Base-by-base conservation (phyloP, 1,140 invertebrate species). In the Caerostris darwini region DNA sequence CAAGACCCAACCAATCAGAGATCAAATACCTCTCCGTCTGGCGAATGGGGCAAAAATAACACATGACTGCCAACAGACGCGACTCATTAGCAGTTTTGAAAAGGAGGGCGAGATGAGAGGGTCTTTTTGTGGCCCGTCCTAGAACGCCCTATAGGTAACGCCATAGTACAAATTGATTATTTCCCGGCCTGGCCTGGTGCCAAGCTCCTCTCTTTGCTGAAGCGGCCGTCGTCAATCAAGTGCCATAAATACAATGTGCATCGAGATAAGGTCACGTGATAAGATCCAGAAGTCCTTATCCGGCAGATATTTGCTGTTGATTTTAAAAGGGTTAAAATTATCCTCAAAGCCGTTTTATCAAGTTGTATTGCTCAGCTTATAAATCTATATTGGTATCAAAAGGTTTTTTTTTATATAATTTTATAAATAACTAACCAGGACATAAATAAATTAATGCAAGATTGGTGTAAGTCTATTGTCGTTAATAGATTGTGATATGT, bases 91-190 rank as follows among this genome's bases (percentile, higher is more conserved):
- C n/a, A 14, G 12, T 83, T 83, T 83, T n/a, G 17, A 34, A 54
- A 83, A 83, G 81, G 81, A 56, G 17, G 81, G 17, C 7, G 81
- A 53, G 81, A 17, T 17, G 81, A 57, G 85, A 61, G 58, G 83
- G n/a, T 61, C 19, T 86, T 61, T 61, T 86, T 61, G 58, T 56
- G 17, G 8, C 81, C 81, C 3, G 17, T 17, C 14, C 50, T 19
- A 86, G 85, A 10, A 86, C 85, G 85, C 61, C 85, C 85, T 61
- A 59, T 86, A 86, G 85, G 85, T 86, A 86, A 59, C 85, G 56
- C 56, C 85, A 59, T 56, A n/a, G n/a, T n/a, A 86, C 85, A 86
- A 86, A 86, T 86, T 86, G 85, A 86, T 86, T 86, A 86, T 86
- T 86, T 86, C 85, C 85, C 19, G 6, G 57, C 58, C 85, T 59